Percentiles rank a stretch among this genome's conserved stretches.
Conservation (phyloP, 2,113 vertebrate species). For the Athene cunicularia region DNA sequence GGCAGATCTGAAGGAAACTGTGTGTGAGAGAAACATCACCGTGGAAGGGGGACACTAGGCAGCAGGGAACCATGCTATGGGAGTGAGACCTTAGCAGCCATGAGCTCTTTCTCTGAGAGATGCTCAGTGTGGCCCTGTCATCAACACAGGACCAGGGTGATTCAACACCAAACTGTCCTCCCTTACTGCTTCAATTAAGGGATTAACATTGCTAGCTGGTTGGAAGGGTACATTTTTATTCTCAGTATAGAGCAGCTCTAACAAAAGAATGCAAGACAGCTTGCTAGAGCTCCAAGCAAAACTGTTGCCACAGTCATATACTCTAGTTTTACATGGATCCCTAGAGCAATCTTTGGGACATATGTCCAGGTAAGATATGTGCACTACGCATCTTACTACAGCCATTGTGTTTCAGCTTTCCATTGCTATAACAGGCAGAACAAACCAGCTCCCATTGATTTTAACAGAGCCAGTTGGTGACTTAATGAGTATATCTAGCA, state of each 20-base stretch:
- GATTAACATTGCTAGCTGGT: background rate
- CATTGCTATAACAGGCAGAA: background rate
- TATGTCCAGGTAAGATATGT: background rate
- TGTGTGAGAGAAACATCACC: background rate
- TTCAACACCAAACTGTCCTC: background rate
- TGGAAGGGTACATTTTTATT: background rate
- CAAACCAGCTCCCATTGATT: background rate
- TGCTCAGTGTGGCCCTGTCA: fast-evolving
- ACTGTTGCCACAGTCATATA: background rate
- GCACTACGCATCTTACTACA: background rate
- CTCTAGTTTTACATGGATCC: background rate
- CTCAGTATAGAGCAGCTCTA: background rate
- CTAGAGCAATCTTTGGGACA: background rate
- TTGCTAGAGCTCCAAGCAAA: background rate
- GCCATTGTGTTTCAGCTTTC: background rate
- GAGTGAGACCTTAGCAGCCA: background rate
- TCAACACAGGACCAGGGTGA: background rate
- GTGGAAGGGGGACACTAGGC: background rate
- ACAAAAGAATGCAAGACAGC: background rate
- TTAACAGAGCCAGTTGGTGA: background rate
- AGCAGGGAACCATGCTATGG: background rate
- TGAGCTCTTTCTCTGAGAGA: background rate
- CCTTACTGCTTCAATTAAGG: background rate
- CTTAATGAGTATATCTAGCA: constrained; percentile 19
- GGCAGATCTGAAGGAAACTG: background rate